Conservation (phyloP, 2,797 vertebrate species). For the Anguilla megastoma region DNA sequence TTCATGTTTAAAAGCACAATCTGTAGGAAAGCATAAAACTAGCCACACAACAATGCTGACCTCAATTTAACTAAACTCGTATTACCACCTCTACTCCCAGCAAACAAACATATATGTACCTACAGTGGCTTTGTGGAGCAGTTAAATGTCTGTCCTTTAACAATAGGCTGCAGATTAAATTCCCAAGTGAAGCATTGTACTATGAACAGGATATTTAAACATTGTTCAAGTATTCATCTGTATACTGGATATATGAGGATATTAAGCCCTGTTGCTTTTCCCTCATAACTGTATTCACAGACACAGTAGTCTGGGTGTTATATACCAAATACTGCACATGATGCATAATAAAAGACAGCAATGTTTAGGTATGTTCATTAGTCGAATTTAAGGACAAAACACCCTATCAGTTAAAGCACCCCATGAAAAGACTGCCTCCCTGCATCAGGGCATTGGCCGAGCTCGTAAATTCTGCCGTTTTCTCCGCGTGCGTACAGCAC, state of each 20-base stretch:
- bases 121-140: background rate
- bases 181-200: background rate
- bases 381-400: background rate
- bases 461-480: background rate
- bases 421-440: background rate
- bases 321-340: slow-evolving; percentile 3
- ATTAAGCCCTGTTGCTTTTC: background rate
- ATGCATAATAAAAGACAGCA: background rate
- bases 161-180: background rate
- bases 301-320: slow-evolving; percentile 49
- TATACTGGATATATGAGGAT: background rate
- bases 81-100: background rate
- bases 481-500: background rate
- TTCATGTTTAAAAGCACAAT: background rate
- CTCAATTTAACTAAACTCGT: background rate
- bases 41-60: background rate
- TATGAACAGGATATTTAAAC: background rate
- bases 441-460: background rate
- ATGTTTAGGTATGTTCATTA: background rate
- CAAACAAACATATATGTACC: background rate
- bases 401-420: background rate
- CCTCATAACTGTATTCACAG: background rate
- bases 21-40: background rate
- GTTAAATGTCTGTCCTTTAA: background rate
- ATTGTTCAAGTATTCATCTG: background rate